Percentiles rank a stretch among this genome's conserved stretches.
Conservation (phyloP, 2,113 vertebrate genomes). For the Atherinomorus stipes region DNA sequence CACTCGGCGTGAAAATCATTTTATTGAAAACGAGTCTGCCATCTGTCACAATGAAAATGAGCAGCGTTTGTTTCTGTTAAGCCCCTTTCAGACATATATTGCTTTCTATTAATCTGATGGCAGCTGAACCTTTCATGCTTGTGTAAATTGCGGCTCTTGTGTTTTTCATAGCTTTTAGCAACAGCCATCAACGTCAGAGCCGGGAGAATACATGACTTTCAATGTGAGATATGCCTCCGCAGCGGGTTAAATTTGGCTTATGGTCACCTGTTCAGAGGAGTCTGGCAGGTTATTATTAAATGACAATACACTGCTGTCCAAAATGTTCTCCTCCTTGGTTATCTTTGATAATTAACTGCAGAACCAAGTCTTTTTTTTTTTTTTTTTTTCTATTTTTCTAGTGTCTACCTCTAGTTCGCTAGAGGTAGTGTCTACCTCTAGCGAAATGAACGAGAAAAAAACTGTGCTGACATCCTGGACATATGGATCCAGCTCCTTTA, state of each 20-base stretch:
- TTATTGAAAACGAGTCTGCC: neutral
- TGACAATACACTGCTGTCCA: too few relatives aligned
- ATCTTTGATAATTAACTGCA: too few relatives aligned
- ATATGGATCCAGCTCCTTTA: too few relatives aligned
- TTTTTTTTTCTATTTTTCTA: neutral
- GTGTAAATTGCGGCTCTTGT: too few relatives aligned
- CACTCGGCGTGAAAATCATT: neutral
- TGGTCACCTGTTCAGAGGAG: neutral
- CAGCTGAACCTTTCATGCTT: too few relatives aligned
- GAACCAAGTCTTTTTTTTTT: too few relatives aligned
- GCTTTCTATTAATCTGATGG: too few relatives aligned
- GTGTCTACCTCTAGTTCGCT: too few relatives aligned
- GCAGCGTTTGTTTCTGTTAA: conserved; percentile 1
- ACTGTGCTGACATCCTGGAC: too few relatives aligned
- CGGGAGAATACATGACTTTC: neutral
- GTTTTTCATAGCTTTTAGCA: neutral
- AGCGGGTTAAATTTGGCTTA: neutral
- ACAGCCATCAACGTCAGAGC: neutral
- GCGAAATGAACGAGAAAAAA: too few relatives aligned
- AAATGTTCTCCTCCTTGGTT: neutral
- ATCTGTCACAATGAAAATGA: neutral
- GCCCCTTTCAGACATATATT: neutral
- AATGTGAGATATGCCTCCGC: neutral
- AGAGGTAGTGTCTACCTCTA: too few relatives aligned
- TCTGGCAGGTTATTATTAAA: neutral